Evolutionary conservation across 1,140 invertebrate genomes (phyloP).

Genomic region (Gyrodactylus bullatarudis): DNA sequence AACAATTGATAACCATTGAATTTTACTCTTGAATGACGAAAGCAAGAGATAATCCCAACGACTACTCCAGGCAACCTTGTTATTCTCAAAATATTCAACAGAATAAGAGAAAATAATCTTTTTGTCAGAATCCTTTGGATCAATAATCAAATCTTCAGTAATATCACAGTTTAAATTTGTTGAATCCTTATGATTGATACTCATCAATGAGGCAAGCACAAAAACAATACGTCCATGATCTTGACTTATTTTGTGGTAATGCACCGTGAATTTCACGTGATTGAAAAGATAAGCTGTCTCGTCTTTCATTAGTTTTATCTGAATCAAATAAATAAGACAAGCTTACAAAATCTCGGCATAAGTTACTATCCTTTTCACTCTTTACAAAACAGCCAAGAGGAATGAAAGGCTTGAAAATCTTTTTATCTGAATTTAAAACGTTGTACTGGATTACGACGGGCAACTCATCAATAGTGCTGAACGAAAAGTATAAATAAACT

Average conservation of each 20-base stretch:
- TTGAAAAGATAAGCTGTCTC: background rate
- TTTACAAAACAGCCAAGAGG: background rate
- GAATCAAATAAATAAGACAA: background rate
- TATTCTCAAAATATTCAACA: constrained; percentile 27
- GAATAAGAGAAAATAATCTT: background rate
- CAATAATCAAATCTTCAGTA: background rate
- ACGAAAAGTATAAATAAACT: constrained; percentile 82
- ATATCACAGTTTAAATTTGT: background rate
- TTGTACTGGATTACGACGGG: constrained; percentile 26
- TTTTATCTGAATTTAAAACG: background rate
- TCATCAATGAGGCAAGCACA: background rate
- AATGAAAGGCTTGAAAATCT: background rate
- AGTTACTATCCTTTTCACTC: background rate
- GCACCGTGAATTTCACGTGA: background rate
- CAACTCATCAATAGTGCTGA: constrained; percentile 56
- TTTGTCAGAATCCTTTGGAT: background rate
- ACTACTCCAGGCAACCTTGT: constrained; percentile 75
- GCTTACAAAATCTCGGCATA: background rate
- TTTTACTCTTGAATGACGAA: constrained; percentile 86
- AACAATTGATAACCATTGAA: constrained; percentile 59
- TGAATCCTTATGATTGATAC: background rate
- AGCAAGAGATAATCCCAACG: constrained; percentile 96
- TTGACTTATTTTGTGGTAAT: background rate
- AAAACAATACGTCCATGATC: background rate
- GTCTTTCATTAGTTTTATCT: background rate